Conservation (phyloP, 2,888 invertebrate species). For the Hirtodrosophila trivittata region DNA sequence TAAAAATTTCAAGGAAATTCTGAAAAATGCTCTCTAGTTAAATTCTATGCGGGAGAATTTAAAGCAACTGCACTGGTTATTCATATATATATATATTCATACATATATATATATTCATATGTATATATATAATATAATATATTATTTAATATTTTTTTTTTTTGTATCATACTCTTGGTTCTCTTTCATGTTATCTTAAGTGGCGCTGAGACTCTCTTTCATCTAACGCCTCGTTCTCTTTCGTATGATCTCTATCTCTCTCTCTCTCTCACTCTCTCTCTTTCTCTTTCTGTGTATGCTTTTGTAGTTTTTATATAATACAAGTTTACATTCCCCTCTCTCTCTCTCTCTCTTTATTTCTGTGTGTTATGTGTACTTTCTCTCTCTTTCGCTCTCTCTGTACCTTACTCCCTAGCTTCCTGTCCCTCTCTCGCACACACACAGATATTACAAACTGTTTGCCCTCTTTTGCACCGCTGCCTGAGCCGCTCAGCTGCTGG, state of each 20-base stretch:
- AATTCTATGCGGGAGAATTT: slow-evolving; percentile 64
- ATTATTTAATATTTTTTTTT: slow-evolving; percentile 9
- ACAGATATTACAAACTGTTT: slow-evolving; percentile 14
- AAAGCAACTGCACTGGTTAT: slow-evolving; percentile 76
- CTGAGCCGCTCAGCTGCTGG: slow-evolving; percentile 57
- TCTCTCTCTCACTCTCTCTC: slow-evolving; percentile 8
- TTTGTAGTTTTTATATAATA: slow-evolving; percentile 50
- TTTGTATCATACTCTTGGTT: slow-evolving; percentile 7
- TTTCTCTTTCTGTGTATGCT: slow-evolving; percentile 18
- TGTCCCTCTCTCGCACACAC: slow-evolving; percentile 10
- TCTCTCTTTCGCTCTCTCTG: slow-evolving; percentile 4
- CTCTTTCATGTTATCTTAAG: slow-evolving; percentile 9
- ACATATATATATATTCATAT: slow-evolving; percentile 16
- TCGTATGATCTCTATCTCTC: slow-evolving; percentile 9
- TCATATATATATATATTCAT: slow-evolving; percentile 23
- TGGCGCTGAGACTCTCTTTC: slow-evolving; percentile 4
- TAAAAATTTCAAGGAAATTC: slow-evolving; percentile 56
- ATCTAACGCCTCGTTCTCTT: slow-evolving; percentile 1
- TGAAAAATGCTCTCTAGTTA: slow-evolving; percentile 66
- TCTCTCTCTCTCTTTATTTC: slow-evolving; percentile 11
- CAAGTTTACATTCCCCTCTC: slow-evolving; percentile 49
- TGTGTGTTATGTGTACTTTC: slow-evolving; percentile 1
- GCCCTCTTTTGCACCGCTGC: slow-evolving; percentile 34
- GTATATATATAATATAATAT: slow-evolving; percentile 18
- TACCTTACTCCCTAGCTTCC: slow-evolving; percentile 1